A percentile compares a stretch with the other conserved stretches of the same genome.
Conservation (phyloP, 1,140 invertebrate species). For the Penaeus vannamei region DNA sequence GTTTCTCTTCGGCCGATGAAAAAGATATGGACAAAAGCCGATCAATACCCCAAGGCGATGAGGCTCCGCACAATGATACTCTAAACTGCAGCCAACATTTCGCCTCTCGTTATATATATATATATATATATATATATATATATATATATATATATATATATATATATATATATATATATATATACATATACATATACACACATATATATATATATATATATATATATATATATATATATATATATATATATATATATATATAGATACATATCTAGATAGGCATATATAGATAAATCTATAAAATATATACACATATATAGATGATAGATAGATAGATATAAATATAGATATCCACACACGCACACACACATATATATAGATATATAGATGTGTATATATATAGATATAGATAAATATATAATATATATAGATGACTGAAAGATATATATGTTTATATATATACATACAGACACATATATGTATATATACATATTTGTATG, state of each 20-base stretch:
- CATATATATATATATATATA: constrained; percentile 34
- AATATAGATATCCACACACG: background rate
- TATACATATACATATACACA: constrained; percentile 7
- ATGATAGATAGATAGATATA: background rate
- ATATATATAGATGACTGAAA: too few species aligned
- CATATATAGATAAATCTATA: constrained; percentile 38
- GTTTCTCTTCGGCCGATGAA: too few species aligned
- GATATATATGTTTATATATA: too few species aligned
- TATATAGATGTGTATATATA: too few species aligned
- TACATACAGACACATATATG: too few species aligned
- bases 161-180: constrained; percentile 47
- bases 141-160: constrained; percentile 53
- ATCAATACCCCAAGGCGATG: too few species aligned
- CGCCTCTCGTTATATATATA: constrained; percentile 19
- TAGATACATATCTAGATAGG: constrained; percentile 12
- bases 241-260: constrained; percentile 42
- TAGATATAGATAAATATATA: background rate
- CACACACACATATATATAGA: too few species aligned
- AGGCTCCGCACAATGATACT: too few species aligned
- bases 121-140: constrained; percentile 56
- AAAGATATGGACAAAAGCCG: too few species aligned
- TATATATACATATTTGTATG: too few species aligned
- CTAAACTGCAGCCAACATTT: too few species aligned
- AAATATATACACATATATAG: background rate
- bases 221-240: constrained; percentile 27